Base-by-base conservation (phyloP, 1,140 invertebrate species). In the Bombus sylvicola region DNA sequence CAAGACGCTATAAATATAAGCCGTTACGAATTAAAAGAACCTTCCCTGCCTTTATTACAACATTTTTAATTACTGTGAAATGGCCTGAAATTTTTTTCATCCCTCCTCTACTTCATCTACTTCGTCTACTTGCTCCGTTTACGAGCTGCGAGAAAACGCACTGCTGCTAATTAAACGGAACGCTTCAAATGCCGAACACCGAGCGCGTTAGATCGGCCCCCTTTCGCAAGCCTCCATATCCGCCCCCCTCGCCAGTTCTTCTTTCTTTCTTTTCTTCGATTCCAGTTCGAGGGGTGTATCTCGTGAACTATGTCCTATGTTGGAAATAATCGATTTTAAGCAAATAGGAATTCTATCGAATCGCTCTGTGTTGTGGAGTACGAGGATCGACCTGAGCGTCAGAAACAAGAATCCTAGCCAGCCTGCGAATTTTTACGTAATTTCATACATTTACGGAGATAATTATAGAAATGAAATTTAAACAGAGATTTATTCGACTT, bases 1-100 rank as follows among this genome's bases (percentile, higher is more conserved):
- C 71, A 41, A 76, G 74, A 69, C 83, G 76, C 89, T 77, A 88
- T 90, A 91, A 89, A 92, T 92, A 91, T 91, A 88, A 92, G 87
- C 78, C 81, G 81, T 88, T 90, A 79, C 85, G 88, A 92, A 92
- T 92, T 92, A 92, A 91, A 92, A 78, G 88, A 92, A 87, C 84
- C 85, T 74, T 80, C 77, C 76, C 83, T 74, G 69, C 78, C 83
- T 87, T 92, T 89, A 90, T 89, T 87, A 89, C 90, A 91, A 91
- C 90, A 91, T 90, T 90, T 92, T 92, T 92, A 92, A 92, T 92
- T 92, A 92, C 90, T 87, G 91, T 81, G 89, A 90, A 90, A 90
- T 62, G 81, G 77, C 53, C 25, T 73, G 83, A 90, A 83, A 90
- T 88, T 90, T 90, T 74, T 87, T 88, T 74, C 47, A 10, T 53